Conservation (phyloP, 2,113 vertebrate species). For the Condylura cristata region DNA sequence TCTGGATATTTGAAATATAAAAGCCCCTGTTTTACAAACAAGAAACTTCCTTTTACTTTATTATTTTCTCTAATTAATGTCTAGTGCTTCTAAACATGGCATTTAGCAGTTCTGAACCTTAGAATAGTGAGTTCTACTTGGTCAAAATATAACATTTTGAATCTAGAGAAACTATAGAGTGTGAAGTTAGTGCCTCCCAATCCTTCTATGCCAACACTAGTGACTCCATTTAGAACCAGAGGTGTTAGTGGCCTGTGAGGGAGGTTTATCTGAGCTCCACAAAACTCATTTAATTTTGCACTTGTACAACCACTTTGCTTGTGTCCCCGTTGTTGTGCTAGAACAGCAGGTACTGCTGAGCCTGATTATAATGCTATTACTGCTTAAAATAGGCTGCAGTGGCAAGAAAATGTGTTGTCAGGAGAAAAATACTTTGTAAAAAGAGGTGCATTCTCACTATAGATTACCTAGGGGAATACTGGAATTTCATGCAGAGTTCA, state of each 20-base stretch:
- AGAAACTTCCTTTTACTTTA: conserved; percentile 37
- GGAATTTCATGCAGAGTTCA: conserved; percentile 5
- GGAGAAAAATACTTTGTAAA: conserved; percentile 6
- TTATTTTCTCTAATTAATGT: conserved; percentile 16
- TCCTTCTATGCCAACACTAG: background rate
- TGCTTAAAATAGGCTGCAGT: conserved; percentile 52
- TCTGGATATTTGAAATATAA: conserved; percentile 28
- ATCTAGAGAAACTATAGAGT: conserved; percentile 6
- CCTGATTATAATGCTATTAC: conserved; percentile 34
- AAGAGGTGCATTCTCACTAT: conserved; percentile 6
- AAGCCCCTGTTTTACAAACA: conserved; percentile 49
- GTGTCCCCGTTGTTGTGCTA: conserved; percentile 45
- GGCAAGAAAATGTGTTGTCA: conserved; percentile 29
- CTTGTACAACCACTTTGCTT: background rate
- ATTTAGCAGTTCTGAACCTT: conserved; percentile 31
- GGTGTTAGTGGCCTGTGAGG: background rate
- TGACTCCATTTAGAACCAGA: conserved; percentile 40
- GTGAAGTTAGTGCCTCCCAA: background rate
- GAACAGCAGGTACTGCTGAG: conserved; percentile 44
- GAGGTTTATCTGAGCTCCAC: background rate
- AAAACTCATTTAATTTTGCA: background rate
- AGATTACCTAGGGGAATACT: conserved; percentile 4
- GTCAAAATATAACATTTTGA: conserved; percentile 9
- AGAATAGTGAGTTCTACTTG: conserved; percentile 23
- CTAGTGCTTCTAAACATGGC: conserved; percentile 19